phyloP scores from a whole-genome alignment of 64 coral and sea anemone genomes.

The Actinia equina region DNA sequence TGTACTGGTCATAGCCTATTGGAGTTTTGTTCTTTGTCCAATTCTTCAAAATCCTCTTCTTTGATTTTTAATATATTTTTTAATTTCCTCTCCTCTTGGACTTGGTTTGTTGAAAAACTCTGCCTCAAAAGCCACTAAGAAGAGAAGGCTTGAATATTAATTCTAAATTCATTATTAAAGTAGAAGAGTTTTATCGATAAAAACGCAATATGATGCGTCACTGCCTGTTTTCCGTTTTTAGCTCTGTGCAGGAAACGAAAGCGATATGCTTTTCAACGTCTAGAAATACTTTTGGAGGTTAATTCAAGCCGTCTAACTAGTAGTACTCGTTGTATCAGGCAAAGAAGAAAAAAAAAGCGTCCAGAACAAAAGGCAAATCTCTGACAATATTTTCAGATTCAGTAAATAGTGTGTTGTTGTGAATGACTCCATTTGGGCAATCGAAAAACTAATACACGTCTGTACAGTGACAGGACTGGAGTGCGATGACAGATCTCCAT shows the following conservation, averaged over 20 bases:
- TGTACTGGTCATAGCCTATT: background rate
- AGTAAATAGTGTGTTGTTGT: background rate
- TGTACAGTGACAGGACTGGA: background rate
- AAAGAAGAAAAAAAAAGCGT: background rate
- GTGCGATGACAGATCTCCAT: slow-evolving; percentile 4
- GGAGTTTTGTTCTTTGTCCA: background rate
- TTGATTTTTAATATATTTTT: background rate
- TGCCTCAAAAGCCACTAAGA: background rate
- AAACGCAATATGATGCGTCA: background rate
- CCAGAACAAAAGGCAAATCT: background rate
- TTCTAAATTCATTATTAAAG: background rate
- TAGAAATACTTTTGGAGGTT: background rate
- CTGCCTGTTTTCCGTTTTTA: background rate
- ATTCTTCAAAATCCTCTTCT: background rate
- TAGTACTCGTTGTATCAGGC: too few species aligned
- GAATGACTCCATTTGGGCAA: background rate
- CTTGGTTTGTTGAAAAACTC: background rate
- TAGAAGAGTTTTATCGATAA: background rate
- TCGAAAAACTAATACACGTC: background rate
- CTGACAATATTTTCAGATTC: background rate
- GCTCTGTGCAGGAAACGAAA: background rate
- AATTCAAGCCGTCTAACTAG: background rate
- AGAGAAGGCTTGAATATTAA: background rate
- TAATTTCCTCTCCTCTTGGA: background rate
- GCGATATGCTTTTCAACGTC: background rate